Percentiles rank a stretch among this genome's conserved stretches.
Conservation (phyloP, 2,113 vertebrate genomes). For the Talpa occidentalis region DNA sequence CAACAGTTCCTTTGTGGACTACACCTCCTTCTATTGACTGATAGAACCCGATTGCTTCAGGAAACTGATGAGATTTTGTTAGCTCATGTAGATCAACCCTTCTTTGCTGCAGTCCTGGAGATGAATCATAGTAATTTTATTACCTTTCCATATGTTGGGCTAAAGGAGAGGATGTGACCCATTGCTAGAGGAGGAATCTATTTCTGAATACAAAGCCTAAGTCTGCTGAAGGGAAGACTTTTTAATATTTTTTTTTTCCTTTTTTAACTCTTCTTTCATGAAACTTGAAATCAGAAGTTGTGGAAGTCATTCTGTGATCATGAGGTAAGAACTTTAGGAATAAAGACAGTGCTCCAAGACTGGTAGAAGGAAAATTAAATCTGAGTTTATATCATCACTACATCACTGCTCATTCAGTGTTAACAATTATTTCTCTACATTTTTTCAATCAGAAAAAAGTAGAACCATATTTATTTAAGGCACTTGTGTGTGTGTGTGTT, state of each 20-base stretch:
- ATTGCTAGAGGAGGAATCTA: background rate
- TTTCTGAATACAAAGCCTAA: conserved; percentile 28
- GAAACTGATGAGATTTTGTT: background rate
- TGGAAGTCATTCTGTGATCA: background rate
- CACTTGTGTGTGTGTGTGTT: background rate
- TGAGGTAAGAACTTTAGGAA: background rate
- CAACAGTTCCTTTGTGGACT: background rate
- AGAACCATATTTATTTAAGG: background rate
- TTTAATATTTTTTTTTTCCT: background rate
- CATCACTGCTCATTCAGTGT: background rate
- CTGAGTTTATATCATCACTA: background rate
- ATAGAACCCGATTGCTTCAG: background rate
- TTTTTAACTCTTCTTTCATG: background rate
- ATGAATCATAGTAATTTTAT: background rate
- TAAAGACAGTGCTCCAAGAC: background rate
- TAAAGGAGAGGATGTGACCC: background rate
- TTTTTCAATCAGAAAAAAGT: background rate
- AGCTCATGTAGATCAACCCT: background rate
- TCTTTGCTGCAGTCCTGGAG: background rate
- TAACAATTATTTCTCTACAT: background rate
- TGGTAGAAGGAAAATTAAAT: background rate
- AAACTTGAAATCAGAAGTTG: background rate
- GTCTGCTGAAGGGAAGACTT: background rate
- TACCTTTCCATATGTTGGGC: background rate
- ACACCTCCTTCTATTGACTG: background rate